phyloP scores from a whole-genome alignment of 2,797 vertebrate genomes.

The Etheostoma perlongum region DNA sequence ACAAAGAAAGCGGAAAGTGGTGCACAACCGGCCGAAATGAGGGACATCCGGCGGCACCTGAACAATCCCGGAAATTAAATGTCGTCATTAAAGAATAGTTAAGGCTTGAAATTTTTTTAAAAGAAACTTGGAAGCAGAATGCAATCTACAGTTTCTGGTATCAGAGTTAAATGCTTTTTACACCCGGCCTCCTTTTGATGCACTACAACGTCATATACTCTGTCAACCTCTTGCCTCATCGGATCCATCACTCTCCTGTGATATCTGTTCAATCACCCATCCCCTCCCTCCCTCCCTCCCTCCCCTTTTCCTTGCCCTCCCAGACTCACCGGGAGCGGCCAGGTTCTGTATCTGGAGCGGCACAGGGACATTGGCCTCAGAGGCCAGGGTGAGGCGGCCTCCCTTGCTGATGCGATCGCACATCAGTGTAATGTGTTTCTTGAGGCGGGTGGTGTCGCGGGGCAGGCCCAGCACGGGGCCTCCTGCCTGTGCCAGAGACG shows the following conservation, averaged over 20 bases:
- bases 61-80: no score
- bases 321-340: slow-evolving; percentile 87
- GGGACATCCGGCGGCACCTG: no score
- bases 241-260: no score
- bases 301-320: background rate
- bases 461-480: slow-evolving; percentile 86
- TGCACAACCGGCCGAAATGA: no score
- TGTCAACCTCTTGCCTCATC: background rate
- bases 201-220: background rate
- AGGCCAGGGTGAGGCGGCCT: slow-evolving; percentile 89
- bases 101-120: background rate
- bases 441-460: slow-evolving; percentile 90
- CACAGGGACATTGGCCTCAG: slow-evolving; percentile 82
- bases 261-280: no score
- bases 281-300: background rate
- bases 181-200: background rate
- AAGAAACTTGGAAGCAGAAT: background rate
- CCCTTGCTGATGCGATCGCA: slow-evolving; percentile 95
- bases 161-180: background rate
- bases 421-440: slow-evolving; percentile 94
- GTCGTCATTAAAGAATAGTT: no score
- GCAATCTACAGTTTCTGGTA: background rate
- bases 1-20: no score
- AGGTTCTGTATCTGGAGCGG: slow-evolving; percentile 77
- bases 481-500: slow-evolving; percentile 81